Evolutionary conservation across 1,140 invertebrate species (phyloP), one percentile per base, ranked within the genome.

Genomic region (Macrocentrus cingulum): DNA sequence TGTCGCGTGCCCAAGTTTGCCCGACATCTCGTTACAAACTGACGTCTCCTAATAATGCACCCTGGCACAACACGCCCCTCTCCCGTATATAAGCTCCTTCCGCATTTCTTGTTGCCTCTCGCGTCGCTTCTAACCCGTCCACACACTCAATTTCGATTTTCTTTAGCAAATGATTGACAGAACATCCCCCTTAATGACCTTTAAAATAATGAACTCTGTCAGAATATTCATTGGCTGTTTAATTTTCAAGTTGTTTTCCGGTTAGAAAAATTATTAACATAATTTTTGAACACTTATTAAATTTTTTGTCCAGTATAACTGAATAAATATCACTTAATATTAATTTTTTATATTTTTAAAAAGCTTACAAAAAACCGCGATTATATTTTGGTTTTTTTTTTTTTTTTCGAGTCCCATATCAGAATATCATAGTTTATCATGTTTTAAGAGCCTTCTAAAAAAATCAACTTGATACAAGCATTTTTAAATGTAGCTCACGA

Each of bases 11-110:
- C 46, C 67, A 67, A 73, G 68, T 71, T 72, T 69, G 67, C 68
- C 63, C 58, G 66, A 62, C 58, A 53, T 59, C 68, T 76, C 72
- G 74, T 76, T 76, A 65, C 25, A 59, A 57, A 46, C 46, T 54
- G 58, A 61, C 68, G 64, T 68, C 66, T 64, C 69, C 67, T 71
- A 74, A 74, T 75, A 74, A 69, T 63, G 64, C 60, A 60, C 61
- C 65, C 59, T 63, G 64, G 66, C 58, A 66, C 59, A 62, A 68
- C 62, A 64, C 49, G 42, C 59, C 59, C 61, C 59, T 57, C 20
- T 1, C 59, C 59, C 61, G 57, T 56, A 18, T 2, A 32, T 34
- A 46, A 56, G 6, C 20, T n/a, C 37, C 44, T 20, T 32, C 13
- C 49, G 20, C 32, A 20, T 20, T 37, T 51, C 25, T 51, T 45